Evolutionary conservation across 2,888 invertebrate genomes (phyloP), one percentile per base, ranked within the genome.

Genomic region (Mactromeris polynyma): DNA sequence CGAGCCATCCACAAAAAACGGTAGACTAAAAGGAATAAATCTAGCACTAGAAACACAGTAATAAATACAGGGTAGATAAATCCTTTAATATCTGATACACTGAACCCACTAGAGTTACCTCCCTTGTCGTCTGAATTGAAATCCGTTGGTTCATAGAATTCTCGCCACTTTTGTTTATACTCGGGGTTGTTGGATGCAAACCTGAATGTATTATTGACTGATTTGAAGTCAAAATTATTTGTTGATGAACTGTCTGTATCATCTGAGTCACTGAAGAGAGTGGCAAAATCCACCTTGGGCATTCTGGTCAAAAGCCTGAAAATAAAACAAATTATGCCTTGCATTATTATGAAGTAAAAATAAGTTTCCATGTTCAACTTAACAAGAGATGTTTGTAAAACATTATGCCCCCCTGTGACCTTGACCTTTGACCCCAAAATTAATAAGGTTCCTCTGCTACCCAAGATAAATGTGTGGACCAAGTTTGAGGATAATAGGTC

Each of bases 1-100:
- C 89, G 92, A 54, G 87, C 90, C 81, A 95, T 77, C 95, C 96
- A 95, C 11, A 94, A 93, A 64, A 95, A 91, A n/a, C 96, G 92
- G 85, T 94, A 95, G 17, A 90, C 82, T 69, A 94, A 89, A 54
- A 96, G 90, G 14, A 95, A 90, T 0, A 93, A 81, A 89, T 96
- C 96, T 82, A 95, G 85, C 2, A 94, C 31, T 17, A 95, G 73
- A 89, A 96, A 95, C 21, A 94, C 89, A 64, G 91, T 91, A 19
- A 96, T 94, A 42, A 95, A 93, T 31, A 95, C 82, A 14, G 94
- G 93, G 81, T 94, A 94, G 38, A 94, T 80, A 33, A 93, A 89
- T 11, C 86, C 86, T 78, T 87, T 91, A 69, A 94, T 93, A 19
- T 85, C 90, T 21, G 85, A 58, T 14, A 87, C 36, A 38, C 54